Evolutionary conservation across 2,113 vertebrate species (phyloP).

Genomic region (Equus przewalskii): DNA sequence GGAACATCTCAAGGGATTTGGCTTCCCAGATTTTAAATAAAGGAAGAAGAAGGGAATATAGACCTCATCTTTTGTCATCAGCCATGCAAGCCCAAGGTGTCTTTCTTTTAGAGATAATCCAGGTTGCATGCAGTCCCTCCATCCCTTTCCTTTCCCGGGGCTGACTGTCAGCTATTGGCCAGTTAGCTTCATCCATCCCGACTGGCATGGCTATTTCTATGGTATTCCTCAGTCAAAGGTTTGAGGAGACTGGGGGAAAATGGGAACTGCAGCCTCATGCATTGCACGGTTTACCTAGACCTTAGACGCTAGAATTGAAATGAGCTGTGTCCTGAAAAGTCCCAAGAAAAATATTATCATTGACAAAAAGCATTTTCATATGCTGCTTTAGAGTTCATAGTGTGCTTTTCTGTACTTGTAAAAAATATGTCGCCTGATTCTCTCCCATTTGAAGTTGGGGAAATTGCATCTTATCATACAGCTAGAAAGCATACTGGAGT

Average conservation of each 20-base stretch:
- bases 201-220: background rate
- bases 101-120: accelerated
- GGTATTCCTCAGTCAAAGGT: no score
- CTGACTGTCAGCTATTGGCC: background rate
- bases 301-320: no score
- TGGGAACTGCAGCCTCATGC: accelerated
- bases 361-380: no score
- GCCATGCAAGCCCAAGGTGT: accelerated
- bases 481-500: background rate
- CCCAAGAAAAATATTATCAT: background rate
- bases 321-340: background rate
- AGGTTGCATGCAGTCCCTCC: no score
- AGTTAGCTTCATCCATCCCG: background rate
- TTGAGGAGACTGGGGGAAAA: no score
- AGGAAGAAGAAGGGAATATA: accelerated
- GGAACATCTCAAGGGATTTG: background rate
- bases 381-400: accelerated
- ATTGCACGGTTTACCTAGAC: accelerated
- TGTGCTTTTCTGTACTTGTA: background rate
- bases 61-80: background rate
- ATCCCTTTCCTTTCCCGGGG: background rate
- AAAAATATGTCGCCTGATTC: accelerated
- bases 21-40: background rate
- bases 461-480: background rate
- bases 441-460: background rate